A percentile compares a stretch with the other conserved stretches of the same genome.
phyloP scores from a whole-genome alignment of 2,888 invertebrate species.

The Drosophila paramelanica region DNA sequence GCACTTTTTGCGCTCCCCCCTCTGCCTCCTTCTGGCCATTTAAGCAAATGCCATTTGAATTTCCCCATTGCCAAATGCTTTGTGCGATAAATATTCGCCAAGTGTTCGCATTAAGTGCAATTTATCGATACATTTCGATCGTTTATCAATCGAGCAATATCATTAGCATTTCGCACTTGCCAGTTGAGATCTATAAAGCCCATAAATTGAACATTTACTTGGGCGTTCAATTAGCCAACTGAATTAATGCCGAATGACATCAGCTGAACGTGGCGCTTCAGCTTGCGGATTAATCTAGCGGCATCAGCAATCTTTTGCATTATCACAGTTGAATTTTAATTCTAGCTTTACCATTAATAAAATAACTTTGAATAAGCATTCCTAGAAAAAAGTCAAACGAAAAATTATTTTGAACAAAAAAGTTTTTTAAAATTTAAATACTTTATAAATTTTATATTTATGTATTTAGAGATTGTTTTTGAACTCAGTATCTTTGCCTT shows the following conservation, averaged over 20 bases:
- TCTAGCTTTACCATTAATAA: too few species aligned
- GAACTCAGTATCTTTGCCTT: too few species aligned
- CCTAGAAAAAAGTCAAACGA: too few species aligned
- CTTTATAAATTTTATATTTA: too few species aligned
- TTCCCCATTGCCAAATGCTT: conserved; percentile 27
- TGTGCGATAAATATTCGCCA: conserved; percentile 35
- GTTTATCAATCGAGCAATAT: conserved; percentile 62
- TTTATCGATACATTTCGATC: conserved; percentile 58
- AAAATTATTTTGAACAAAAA: too few species aligned
- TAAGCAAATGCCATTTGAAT: conserved; percentile 46
- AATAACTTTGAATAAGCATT: too few species aligned
- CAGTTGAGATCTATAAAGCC: conserved; percentile 1
- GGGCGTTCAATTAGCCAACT: conserved; percentile 16
- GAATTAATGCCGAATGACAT: conserved; percentile 9
- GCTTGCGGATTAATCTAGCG: background rate
- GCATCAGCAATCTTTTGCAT: too few species aligned
- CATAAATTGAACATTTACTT: conserved; percentile 35
- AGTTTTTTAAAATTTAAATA: too few species aligned
- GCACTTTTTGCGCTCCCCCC: background rate
- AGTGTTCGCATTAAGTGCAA: conserved; percentile 47
- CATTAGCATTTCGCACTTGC: conserved; percentile 35
- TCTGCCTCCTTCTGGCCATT: conserved; percentile 9
- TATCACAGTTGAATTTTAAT: too few species aligned
- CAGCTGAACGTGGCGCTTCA: background rate
- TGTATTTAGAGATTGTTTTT: too few species aligned